Evolutionary conservation across 2,888 invertebrate species (phyloP).

Genomic region (Apotomis betuletana): DNA sequence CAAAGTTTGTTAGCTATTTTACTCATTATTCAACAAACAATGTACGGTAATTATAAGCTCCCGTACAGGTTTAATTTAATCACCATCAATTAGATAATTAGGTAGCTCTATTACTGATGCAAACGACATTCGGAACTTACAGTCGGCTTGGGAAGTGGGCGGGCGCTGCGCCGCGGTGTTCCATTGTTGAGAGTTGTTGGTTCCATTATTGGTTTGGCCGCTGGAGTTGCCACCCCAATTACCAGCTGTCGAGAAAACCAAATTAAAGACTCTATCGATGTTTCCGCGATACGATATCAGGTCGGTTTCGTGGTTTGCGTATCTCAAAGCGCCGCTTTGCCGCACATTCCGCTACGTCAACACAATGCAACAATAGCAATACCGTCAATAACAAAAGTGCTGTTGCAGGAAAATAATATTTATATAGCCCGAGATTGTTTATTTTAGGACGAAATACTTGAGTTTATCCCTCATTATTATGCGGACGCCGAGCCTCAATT

Average conservation of each 20-base stretch:
- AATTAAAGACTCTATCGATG: slow-evolving; percentile 14
- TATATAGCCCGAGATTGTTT: slow-evolving; percentile 35
- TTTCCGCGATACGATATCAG: slow-evolving; percentile 23
- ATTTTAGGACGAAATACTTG: slow-evolving; percentile 31
- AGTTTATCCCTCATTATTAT: slow-evolving; percentile 29
- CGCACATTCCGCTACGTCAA: slow-evolving; percentile 47
- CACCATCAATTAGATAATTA: slow-evolving; percentile 42
- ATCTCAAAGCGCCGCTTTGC: slow-evolving; percentile 41
- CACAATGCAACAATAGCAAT: slow-evolving; percentile 42
- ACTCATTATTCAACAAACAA: slow-evolving; percentile 17
- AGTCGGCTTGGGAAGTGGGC: slow-evolving; percentile 80
- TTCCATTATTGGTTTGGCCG: slow-evolving; percentile 74
- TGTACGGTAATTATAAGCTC: slow-evolving; percentile 23
- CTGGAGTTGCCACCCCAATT: slow-evolving; percentile 79
- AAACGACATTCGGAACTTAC: slow-evolving; percentile 63
- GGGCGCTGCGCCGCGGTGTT: slow-evolving; percentile 78
- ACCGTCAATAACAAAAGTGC: slow-evolving; percentile 30
- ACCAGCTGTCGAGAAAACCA: slow-evolving; percentile 66
- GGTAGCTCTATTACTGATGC: slow-evolving; percentile 46
- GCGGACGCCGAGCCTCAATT: slow-evolving; percentile 26
- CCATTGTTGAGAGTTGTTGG: slow-evolving; percentile 81
- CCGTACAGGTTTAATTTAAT: slow-evolving; percentile 31
- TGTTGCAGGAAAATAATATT: slow-evolving; percentile 36
- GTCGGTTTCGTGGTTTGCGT: slow-evolving; percentile 20
- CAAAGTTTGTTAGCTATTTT: background rate